Percentiles rank a stretch among this genome's conserved stretches.
phyloP scores from a whole-genome alignment of 2,797 vertebrate species.

The Jordanella pulchra region DNA sequence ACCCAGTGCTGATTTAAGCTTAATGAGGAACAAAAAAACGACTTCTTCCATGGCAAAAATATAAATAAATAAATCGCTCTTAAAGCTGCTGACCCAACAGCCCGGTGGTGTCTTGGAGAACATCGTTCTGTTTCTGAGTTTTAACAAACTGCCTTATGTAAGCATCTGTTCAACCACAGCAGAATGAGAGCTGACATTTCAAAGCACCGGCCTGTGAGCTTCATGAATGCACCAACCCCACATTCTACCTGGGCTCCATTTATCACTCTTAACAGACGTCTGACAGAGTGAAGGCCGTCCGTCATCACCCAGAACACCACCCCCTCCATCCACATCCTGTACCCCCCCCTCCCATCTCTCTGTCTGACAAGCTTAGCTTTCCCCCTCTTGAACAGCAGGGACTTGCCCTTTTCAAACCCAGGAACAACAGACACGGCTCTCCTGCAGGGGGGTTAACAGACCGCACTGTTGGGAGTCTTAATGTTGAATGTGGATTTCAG shows the following conservation, averaged over 20 bases:
- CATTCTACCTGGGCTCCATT: constrained; percentile 72
- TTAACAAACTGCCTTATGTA: constrained; percentile 75
- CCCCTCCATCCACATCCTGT: constrained; percentile 28
- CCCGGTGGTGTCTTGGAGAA: constrained; percentile 37
- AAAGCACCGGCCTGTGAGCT: constrained; percentile 60
- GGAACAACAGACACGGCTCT: constrained; percentile 75
- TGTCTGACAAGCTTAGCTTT: constrained; percentile 30
- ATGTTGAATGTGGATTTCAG: constrained; percentile 54
- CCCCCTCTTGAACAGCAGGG: constrained; percentile 38
- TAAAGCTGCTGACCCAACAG: constrained; percentile 44
- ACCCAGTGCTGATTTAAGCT: background rate
- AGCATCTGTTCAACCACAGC: constrained; percentile 76
- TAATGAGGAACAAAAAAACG: background rate
- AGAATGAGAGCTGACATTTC: constrained; percentile 78
- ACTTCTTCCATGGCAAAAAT: constrained; percentile 56
- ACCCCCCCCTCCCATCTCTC: constrained; percentile 18
- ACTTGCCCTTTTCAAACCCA: constrained; percentile 64
- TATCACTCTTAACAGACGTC: constrained; percentile 74
- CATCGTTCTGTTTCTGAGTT: constrained; percentile 56
- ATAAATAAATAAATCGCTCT: constrained; percentile 50
- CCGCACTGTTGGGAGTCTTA: constrained; percentile 59
- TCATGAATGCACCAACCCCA: constrained; percentile 58
- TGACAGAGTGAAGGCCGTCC: constrained; percentile 80
- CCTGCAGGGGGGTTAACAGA: constrained; percentile 66
- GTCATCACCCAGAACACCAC: constrained; percentile 67